Base-by-base conservation (phyloP, 2,888 invertebrate species). In the Prenolepis imparis region DNA sequence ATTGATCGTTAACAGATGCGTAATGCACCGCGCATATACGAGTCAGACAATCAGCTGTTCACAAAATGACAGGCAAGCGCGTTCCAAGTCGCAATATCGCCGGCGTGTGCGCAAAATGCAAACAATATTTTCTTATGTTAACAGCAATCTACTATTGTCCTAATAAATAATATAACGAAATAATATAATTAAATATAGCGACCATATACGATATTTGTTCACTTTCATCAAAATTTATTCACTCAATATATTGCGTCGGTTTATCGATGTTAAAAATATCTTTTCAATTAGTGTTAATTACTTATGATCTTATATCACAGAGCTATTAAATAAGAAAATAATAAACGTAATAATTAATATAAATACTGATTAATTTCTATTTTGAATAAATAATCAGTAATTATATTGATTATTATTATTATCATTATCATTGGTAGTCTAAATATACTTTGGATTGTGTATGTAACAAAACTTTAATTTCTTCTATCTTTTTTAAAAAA, bases 11-110 rank as follows among this genome's bases (percentile, higher is more conserved):
- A 73, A 39, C n/a, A 12, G 64, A 39, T 32, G 64, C 73, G 55
- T 57, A 57, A 82, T 55, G 32, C 64, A 64, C 39, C 11, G 64
- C 18, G 36, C 64, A n/a, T n/a, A 39, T 44, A n/a, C 44, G 5
- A 48, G 21, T 44, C 11, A 15, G 39, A 36, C 61, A 57, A 8
- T 81, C 81, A 81, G 73, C 81, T 81, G 81, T 81, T 73, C 41
- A n/a, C 61, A 39, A 72, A 63, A 18, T 72, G 39, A 63, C 52
- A 63, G 48, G n/a, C 72, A 63, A 52, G 39, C 63, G 39, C 63
- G 72, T 72, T 81, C 18, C 8, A 61, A 41, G 52, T 52, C 36
- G 3, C 48, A 39, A 48, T 64, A 15, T 12, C 41, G 18, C 39
- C 52, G 24, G 18, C 12, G 32, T 52, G 12, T 18, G 18, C 1